A percentile compares a stretch with the other conserved stretches of the same genome.
Evolutionary conservation across 2,888 invertebrate genomes (phyloP).

Genomic region (Caenorhabditis sp.): DNA sequence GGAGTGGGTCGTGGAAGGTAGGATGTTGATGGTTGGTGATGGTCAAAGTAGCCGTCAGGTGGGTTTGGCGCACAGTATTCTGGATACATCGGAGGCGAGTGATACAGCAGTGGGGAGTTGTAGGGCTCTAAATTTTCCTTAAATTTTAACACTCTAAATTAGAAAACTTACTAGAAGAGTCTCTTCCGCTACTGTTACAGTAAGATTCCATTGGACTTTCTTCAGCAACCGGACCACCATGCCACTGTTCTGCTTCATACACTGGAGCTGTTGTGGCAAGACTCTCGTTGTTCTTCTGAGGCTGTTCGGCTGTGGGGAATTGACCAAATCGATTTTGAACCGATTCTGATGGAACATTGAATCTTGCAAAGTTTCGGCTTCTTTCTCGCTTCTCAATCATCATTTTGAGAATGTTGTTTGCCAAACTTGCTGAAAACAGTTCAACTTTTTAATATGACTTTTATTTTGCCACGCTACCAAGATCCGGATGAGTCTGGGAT

Average conservation of each 20-base stretch:
- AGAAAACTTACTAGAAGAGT: constrained; percentile 56
- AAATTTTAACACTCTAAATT: too few species aligned
- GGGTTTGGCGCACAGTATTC: constrained; percentile 14
- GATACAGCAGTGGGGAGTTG: constrained; percentile 53
- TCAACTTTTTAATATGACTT: background rate
- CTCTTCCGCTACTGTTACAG: constrained; percentile 40
- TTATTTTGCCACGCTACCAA: constrained; percentile 11
- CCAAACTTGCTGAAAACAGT: constrained; percentile 41
- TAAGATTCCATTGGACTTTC: constrained; percentile 46
- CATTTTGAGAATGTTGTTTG: constrained; percentile 55
- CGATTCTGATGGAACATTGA: too few species aligned
- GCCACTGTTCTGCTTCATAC: constrained; percentile 63
- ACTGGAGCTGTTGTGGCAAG: constrained; percentile 30
- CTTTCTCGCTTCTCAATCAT: constrained; percentile 54
- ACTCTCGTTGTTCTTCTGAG: constrained; percentile 34
- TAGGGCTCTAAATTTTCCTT: constrained; percentile 54
- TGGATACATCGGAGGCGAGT: constrained; percentile 36
- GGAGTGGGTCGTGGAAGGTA: constrained; percentile 35
- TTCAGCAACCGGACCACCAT: constrained; percentile 35
- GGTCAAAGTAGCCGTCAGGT: constrained; percentile 29
- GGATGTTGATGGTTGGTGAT: constrained; percentile 32
- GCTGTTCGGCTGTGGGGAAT: constrained; percentile 11
- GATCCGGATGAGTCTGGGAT: constrained; percentile 38
- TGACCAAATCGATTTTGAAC: constrained; percentile 44
- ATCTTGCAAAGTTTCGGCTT: constrained; percentile 8